Conservation (phyloP, 1,140 invertebrate genomes). For the Temnothorax curvispinosus region DNA sequence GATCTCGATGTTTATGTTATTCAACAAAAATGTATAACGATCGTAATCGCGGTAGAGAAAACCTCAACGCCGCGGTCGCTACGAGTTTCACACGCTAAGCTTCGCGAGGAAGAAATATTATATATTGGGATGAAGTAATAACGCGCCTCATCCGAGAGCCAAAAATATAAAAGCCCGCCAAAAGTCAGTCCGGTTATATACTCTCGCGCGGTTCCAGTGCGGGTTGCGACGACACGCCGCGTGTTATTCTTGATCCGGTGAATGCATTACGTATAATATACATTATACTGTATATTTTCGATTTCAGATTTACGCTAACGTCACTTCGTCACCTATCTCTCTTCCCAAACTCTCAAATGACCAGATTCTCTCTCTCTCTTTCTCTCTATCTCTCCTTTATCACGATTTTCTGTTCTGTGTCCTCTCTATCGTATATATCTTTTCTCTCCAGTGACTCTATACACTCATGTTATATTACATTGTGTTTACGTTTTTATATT, state of each 20-base stretch:
- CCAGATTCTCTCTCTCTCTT: slow-evolving; percentile 23
- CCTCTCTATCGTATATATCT: slow-evolving; percentile 51
- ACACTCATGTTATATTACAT: slow-evolving; percentile 56
- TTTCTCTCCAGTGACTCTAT: slow-evolving; percentile 54
- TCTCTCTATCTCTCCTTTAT: slow-evolving; percentile 27
- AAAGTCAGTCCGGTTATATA: slow-evolving; percentile 77
- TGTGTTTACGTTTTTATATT: slow-evolving; percentile 37
- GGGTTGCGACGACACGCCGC: slow-evolving; percentile 76
- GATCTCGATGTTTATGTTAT: neutral
- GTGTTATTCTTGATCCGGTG: slow-evolving; percentile 61
- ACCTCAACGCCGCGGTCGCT: slow-evolving; percentile 35
- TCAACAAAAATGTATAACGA: neutral
- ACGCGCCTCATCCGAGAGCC: slow-evolving; percentile 74
- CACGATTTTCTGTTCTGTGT: slow-evolving; percentile 56
- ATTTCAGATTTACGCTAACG: slow-evolving; percentile 81
- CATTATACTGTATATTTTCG: slow-evolving; percentile 76
- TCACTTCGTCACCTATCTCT: slow-evolving; percentile 75
- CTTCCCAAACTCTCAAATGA: slow-evolving; percentile 47
- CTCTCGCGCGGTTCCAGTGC: slow-evolving; percentile 76
- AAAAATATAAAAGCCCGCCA: slow-evolving; percentile 87
- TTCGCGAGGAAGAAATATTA: slow-evolving; percentile 53
- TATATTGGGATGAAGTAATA: slow-evolving; percentile 67
- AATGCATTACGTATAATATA: slow-evolving; percentile 49
- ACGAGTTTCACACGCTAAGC: slow-evolving; percentile 60
- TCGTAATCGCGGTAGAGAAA: neutral